Conservation (phyloP, 2,113 vertebrate species). For the Entomyzon cyanotis region DNA sequence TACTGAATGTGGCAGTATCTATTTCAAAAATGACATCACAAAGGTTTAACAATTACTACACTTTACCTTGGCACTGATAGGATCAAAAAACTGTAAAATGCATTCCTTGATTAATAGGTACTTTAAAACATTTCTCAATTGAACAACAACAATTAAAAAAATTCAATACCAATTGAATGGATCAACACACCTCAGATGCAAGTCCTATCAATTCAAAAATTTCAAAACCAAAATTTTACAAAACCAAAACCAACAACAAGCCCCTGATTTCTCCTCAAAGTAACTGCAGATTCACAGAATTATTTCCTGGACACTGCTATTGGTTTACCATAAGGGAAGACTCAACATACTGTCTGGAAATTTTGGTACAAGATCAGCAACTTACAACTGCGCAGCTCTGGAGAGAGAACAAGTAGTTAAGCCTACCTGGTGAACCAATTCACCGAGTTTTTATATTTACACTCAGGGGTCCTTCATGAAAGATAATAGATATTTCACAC, state of each 20-base stretch:
- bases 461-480: neutral
- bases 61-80: neutral
- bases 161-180: neutral
- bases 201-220: neutral
- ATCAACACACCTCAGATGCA: neutral
- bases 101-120: neutral
- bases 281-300: neutral
- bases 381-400: neutral
- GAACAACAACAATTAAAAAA: neutral
- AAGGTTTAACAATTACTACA: neutral
- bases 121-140: neutral
- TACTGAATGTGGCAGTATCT: neutral
- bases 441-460: neutral
- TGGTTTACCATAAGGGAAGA: neutral
- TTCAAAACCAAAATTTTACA: neutral
- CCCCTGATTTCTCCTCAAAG: neutral
- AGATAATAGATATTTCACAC: neutral
- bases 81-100: neutral
- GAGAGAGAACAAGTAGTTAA: neutral
- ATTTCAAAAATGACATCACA: neutral
- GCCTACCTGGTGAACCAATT: neutral
- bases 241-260: neutral
- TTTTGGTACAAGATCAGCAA: neutral
- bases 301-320: neutral
- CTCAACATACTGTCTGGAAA: neutral